Percentiles rank a stretch among this genome's conserved stretches.
phyloP scores from a whole-genome alignment of 2,888 invertebrate genomes.

The Odiellus spinosus region DNA sequence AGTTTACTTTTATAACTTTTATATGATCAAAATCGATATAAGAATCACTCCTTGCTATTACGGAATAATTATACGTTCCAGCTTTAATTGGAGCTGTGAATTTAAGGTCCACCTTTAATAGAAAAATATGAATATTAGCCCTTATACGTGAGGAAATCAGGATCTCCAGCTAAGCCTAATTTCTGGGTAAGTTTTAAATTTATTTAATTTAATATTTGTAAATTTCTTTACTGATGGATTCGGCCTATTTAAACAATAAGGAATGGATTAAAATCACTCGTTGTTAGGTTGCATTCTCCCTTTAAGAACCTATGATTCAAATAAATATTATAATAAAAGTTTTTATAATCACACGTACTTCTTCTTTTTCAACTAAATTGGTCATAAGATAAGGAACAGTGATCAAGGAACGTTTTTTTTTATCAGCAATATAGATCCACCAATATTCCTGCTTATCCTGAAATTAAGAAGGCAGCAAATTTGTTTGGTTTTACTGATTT shows the following conservation, averaged over 20 bases:
- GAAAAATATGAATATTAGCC: neutral
- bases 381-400: slow-evolving; percentile 89
- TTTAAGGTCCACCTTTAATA: slow-evolving; percentile 52
- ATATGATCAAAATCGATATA: slow-evolving; percentile 93
- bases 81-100: slow-evolving; percentile 93
- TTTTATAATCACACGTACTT: slow-evolving; percentile 37
- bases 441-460: slow-evolving; percentile 91
- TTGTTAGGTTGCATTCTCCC: neutral
- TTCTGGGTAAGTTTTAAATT: no score
- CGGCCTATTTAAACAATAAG: no score
- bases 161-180: no score
- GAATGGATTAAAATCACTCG: no score
- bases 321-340: slow-evolving; percentile 4
- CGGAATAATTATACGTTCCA: slow-evolving; percentile 78
- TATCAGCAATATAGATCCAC: slow-evolving; percentile 98
- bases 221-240: no score
- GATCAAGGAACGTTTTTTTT: slow-evolving; percentile 74
- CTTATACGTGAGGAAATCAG: no score
- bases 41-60: slow-evolving; percentile 87
- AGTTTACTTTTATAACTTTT: slow-evolving; percentile 70
- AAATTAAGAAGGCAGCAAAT: neutral
- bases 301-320: slow-evolving; percentile 2
- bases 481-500: no score
- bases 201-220: neutral
- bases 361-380: slow-evolving; percentile 71